Evolutionary conservation across 2,888 invertebrate species (phyloP), one percentile per base, ranked within the genome.

Genomic region (Copidosoma aretas): DNA sequence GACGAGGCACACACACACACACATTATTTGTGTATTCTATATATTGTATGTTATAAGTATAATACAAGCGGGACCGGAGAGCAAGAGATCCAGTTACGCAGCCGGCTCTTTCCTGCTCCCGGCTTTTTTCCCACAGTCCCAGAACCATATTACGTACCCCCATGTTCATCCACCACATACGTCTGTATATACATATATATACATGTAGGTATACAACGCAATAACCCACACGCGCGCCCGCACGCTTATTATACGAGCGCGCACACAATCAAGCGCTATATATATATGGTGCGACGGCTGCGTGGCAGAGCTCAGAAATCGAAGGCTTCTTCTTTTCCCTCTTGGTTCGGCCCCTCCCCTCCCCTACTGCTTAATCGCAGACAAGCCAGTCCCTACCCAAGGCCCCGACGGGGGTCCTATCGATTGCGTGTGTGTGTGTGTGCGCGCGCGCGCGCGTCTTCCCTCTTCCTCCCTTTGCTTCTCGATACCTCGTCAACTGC

Each of bases 351-450:
- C 15, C 57, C 14, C 61, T 19, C 25, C 17, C 60, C 41, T 0
- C 58, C 41, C 52, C 56, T 14, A 71, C 73, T 72, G 73, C 74
- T 75, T 75, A 75, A 77, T 75, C 75, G 76, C 64, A 67, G 68
- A 64, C 74, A 74, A 73, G 71, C 73, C 71, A 73, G 74, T 70
- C 75, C 74, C 68, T 64, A 69, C 75, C 74, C 68, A 66, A 69
- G 75, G 74, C 73, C 73, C 75, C 75, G 74, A 73, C 74, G 73
- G 75, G 76, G 74, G 75, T 74, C 75, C 73, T 65, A 67, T 71
- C 71, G 54, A 49, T 22, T 56, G 52, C 53, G 63, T 32, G 32
- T 3, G 22, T 56, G 52, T 53, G 63, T 32, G 32, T 3, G 32
- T 32, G 32, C 51, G 17, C 14, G 19, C 5, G 41, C 21, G 41